These are phyloP conservation scores for Argyrosomus japonicus DNA, from an alignment of 2,113 vertebrate species.

Conservation along the genomic window DNA sequence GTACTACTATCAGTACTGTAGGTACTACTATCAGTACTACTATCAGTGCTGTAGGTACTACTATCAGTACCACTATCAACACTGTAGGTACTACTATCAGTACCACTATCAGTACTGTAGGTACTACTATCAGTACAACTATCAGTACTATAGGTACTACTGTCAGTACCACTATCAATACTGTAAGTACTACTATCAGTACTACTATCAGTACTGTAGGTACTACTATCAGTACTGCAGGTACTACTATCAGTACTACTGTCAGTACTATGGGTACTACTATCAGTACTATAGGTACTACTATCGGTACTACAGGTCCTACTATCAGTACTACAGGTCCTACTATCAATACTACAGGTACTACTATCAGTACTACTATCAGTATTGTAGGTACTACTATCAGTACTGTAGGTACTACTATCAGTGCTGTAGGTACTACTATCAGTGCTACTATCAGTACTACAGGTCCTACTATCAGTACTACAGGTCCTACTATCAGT, in stretches of 20 bases:
- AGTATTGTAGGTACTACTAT: background rate
- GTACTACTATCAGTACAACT: background rate
- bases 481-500: too few species aligned
- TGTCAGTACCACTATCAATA: background rate
- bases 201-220: background rate
- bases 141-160: background rate
- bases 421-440: background rate
- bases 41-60: too few species aligned
- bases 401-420: background rate
- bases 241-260: too few species aligned
- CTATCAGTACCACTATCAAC: too few species aligned
- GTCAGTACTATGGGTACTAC: too few species aligned
- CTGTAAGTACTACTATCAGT: accelerated
- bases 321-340: background rate
- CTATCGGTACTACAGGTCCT: background rate
- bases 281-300: too few species aligned
- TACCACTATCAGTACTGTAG: too few species aligned
- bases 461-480: too few species aligned
- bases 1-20: background rate
- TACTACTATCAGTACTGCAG: too few species aligned
- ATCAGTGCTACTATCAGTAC: too few species aligned
- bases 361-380: background rate
- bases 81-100: too few species aligned
- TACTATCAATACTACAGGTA: background rate
- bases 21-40: background rate